Conservation (phyloP, 2,797 vertebrate species). For the Caiman crocodilus region DNA sequence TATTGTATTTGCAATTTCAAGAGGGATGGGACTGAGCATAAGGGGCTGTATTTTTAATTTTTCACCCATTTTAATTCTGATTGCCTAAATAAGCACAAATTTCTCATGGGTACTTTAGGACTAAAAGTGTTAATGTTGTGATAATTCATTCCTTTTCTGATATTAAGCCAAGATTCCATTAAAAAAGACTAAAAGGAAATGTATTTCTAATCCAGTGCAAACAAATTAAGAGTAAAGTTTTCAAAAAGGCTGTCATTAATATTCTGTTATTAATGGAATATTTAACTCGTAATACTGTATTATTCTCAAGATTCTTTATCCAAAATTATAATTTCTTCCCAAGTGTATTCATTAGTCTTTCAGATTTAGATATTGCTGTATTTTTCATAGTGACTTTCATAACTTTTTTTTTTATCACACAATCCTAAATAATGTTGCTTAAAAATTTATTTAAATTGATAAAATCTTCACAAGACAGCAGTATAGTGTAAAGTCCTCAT, state of each 20-base stretch:
- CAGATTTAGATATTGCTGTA: neutral
- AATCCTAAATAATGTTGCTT: slow-evolving; percentile 17
- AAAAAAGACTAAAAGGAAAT: slow-evolving; percentile 17
- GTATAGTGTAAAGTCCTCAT: neutral
- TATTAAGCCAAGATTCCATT: slow-evolving; percentile 16
- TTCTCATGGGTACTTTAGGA: slow-evolving; percentile 35
- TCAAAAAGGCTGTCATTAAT: neutral
- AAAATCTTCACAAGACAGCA: neutral
- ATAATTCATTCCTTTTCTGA: slow-evolving; percentile 29
- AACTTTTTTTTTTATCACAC: neutral
- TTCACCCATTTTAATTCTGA: slow-evolving; percentile 54
- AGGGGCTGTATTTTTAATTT: slow-evolving; percentile 46
- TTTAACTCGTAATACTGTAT: neutral
- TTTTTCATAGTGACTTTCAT: neutral
- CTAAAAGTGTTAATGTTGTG: slow-evolving; percentile 19
- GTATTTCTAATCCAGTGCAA: slow-evolving; percentile 45
- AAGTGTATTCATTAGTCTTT: neutral
- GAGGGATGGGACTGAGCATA: slow-evolving; percentile 1
- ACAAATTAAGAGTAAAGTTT: slow-evolving; percentile 36
- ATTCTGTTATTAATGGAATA: neutral
- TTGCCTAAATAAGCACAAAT: slow-evolving; percentile 31
- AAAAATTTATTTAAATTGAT: neutral
- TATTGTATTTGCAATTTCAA: slow-evolving; percentile 35
- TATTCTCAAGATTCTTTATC: neutral
- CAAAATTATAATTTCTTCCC: rapidly evolving